phyloP scores from a whole-genome alignment of 2,113 vertebrate species.

The Polypterus senegalus region DNA sequence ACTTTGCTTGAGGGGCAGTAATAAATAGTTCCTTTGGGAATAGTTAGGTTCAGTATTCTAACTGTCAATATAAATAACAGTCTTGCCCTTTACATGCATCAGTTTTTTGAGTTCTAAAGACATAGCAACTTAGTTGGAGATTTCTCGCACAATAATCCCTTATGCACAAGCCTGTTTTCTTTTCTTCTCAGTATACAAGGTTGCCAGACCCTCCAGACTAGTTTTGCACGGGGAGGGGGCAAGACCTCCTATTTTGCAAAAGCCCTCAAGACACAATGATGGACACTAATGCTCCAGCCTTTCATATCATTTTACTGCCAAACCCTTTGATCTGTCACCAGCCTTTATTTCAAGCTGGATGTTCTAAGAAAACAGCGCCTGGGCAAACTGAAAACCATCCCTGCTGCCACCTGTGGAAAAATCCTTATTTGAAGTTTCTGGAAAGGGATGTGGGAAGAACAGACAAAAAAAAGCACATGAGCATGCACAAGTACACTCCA shows the following conservation, averaged over 20 bases:
- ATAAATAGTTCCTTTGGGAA: no score
- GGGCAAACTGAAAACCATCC: constrained; percentile 24
- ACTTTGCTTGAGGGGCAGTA: no score
- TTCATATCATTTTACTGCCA: constrained; percentile 72
- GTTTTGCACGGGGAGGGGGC: constrained; percentile 70
- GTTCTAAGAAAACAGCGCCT: constrained; percentile 54
- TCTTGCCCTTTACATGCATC: no score
- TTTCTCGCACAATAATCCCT: constrained; percentile 53
- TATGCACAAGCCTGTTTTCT: constrained; percentile 39
- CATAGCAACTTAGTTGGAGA: constrained; percentile 17
- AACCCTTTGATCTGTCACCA: constrained; percentile 76
- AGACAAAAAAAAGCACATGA: constrained; percentile 29
- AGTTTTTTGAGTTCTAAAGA: no score
- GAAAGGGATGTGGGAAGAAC: constrained; percentile 41
- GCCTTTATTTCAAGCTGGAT: constrained; percentile 49
- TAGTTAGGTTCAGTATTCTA: no score
- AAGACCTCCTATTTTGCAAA: constrained; percentile 62
- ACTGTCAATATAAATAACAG: no score
- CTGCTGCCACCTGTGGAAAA: constrained; percentile 56
- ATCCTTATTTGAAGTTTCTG: constrained; percentile 29
- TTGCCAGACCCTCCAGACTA: constrained; percentile 52
- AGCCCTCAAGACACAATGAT: constrained; percentile 75
- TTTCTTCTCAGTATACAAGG: constrained; percentile 48
- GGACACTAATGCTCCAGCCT: constrained; percentile 73
- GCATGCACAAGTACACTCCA: no score